Base-by-base conservation (phyloP, 2,888 invertebrate genomes). In the Ellobium chinense region DNA sequence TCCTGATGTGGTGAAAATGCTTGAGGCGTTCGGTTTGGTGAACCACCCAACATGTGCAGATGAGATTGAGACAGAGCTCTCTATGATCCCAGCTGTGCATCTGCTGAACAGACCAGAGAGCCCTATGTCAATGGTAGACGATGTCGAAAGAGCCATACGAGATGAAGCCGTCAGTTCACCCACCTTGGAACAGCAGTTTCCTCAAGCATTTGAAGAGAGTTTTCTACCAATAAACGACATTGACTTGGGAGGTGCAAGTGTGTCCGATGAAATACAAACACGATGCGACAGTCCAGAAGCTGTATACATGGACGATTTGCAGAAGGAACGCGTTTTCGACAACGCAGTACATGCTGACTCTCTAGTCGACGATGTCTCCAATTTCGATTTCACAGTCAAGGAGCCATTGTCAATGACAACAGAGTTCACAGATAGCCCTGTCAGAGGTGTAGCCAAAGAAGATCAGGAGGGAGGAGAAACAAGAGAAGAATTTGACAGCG, bases 21-120 rank as follows among this genome's bases (percentile, higher is more conserved):
- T 78, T 34, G 78, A 78, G 63, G 78, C 78, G 7, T 78, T 70
- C 46, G 78, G 78, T 5, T 63, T 78, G 78, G 54, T 72, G 9
- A 46, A 54, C 12, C 46, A 63, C 18, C 54, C 27, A 2, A 72
- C 70, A 3, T 62, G 70, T 29, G 54, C 70, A 14, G 78, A 78
- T 5, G 78, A 78, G 39, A 70, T 70, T 46, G 70, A 78, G 21
- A 39, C 58, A 18, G 78, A 78, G 14, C 2, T 7, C 37, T 29
- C 62, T 1, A 9, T 21, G 0, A 46, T 24, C 4, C 36, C 62
- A 58, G 39, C 24, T 1, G 31, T 24, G 24, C 29, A 72, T 21
- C 27, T 78, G 7, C 36, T 78, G 31, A 72, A 18, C 29, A 70
- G 78, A 63, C 72, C 78, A 63, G 78, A 78, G 14, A 78, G 72